Evolutionary conservation across 2,113 vertebrate species (phyloP), one percentile per base, ranked within the genome.

Genomic region (Eidolon helvum): DNA sequence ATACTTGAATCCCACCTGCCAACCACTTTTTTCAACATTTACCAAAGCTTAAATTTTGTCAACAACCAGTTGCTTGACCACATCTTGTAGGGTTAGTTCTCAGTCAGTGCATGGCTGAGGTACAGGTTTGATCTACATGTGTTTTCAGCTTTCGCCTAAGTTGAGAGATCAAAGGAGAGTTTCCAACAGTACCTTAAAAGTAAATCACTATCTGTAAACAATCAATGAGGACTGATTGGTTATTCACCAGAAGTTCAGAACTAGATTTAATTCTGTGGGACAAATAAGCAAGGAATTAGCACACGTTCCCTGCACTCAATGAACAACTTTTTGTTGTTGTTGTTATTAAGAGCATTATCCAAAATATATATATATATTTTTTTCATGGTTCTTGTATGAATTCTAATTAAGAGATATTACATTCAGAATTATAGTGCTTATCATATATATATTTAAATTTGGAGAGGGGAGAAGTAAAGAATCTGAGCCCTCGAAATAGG

Each of bases 21-120:
- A 83, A 74, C 22, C 35, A 91, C 12, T 59, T 94, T 91, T 75
- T 35, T 35, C 24, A 28, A 48, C 43, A 83, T 61, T 93, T 91
- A 94, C 88, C 35, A 77, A 85, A 89, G 33, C 72, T 59, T 72
- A 55, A 68, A 90, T 88, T 95, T 91, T 97, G 28, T 63, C 18
- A 85, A 65, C n/a, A 90, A 83, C 18, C 10, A 87, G 55, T 61
- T 80, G 22, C 90, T 87, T 28, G 43, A 87, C 75, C 61, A 89
- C 22, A 82, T 69, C 78, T 83, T 43, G 38, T 86, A 18, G 68
- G 33, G 26, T 71, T 94, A 77, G 30, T 78, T 85, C 69, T 96
- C 50, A 94, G 57, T 24, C 50, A 91, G 24, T 30, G 15, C 1
- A 21, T 66, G 30, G 43, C 19, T 92, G 38, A 80, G 50, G 72